phyloP scores from a whole-genome alignment of 2,113 vertebrate species.

The Zosterops japonicus region DNA sequence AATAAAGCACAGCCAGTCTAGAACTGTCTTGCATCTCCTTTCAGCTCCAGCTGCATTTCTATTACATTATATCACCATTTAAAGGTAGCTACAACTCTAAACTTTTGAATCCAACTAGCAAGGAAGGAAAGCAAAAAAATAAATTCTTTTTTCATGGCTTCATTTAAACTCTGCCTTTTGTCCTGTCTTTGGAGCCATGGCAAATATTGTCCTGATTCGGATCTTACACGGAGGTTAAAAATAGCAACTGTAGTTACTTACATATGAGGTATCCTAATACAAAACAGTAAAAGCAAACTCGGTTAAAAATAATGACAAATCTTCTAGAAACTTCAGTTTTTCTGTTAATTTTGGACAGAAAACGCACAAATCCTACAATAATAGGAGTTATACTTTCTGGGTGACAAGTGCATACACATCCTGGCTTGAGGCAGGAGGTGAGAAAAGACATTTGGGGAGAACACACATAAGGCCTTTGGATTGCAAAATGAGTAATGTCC shows the following conservation, averaged over 20 bases:
- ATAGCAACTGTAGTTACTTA: neutral
- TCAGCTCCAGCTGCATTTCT: neutral
- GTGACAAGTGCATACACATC: neutral
- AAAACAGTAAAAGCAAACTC: neutral
- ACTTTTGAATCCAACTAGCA: neutral
- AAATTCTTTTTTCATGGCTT: neutral
- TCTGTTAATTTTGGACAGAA: neutral
- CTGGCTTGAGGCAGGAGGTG: neutral
- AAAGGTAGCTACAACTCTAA: neutral
- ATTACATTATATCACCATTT: neutral
- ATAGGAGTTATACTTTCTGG: neutral
- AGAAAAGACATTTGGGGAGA: neutral
- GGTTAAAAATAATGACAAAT: neutral
- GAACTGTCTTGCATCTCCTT: conserved; percentile 1
- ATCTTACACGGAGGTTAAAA: neutral
- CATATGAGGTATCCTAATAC: neutral
- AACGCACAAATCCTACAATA: neutral
- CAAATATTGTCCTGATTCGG: neutral
- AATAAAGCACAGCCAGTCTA: neutral
- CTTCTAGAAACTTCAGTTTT: neutral
- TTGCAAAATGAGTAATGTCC: neutral
- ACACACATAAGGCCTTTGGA: neutral
- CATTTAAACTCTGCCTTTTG: neutral
- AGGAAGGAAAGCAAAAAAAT: neutral
- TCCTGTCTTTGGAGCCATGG: neutral